Conservation (phyloP, 2,888 invertebrate genomes). For the Branchinecta sandiegonensis region DNA sequence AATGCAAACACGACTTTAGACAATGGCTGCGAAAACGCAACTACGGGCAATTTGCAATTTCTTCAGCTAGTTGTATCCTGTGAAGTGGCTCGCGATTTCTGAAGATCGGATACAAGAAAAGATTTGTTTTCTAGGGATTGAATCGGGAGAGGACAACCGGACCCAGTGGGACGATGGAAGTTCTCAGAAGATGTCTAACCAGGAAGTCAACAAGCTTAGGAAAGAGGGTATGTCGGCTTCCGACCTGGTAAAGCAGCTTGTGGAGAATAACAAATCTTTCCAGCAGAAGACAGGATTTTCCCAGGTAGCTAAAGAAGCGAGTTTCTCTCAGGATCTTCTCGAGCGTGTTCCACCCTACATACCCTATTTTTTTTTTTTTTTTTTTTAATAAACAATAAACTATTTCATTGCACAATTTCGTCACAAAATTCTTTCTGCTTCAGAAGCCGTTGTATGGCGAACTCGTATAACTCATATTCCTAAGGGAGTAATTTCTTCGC, state of each 20-base stretch:
- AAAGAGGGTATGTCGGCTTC: conserved; percentile 59
- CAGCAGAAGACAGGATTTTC: conserved; percentile 58
- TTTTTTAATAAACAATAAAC: no score
- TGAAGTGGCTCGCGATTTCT: no score
- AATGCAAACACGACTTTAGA: no score
- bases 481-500: conserved; percentile 46
- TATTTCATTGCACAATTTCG: no score
- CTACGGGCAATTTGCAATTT: no score
- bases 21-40: no score
- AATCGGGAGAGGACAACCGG: conserved; percentile 58
- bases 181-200: conserved; percentile 66
- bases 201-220: conserved; percentile 64
- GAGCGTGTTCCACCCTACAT: no score
- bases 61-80: no score
- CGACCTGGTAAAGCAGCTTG: conserved; percentile 68
- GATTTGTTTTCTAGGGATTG: neutral
- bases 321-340: no score
- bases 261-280: conserved; percentile 83
- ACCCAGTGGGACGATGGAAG: conserved; percentile 59
- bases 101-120: neutral
- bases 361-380: no score
- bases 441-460: conserved; percentile 68
- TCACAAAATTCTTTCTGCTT: conserved; percentile 40
- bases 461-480: conserved; percentile 82
- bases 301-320: neutral